Evolutionary conservation across 2,797 vertebrate genomes (phyloP).

Genomic region (Lacerta agilis): DNA sequence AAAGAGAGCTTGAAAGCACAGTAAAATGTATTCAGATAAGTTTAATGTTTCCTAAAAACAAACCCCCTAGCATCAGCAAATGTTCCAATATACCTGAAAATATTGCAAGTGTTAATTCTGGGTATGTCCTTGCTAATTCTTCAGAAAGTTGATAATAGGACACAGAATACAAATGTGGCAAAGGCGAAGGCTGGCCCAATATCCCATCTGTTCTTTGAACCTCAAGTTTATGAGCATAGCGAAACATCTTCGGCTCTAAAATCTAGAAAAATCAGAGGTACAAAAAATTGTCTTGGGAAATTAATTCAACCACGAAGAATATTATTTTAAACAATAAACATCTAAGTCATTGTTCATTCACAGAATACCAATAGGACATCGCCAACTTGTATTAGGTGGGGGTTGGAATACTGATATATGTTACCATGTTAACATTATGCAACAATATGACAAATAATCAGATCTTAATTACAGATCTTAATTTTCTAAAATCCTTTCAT

Average conservation of each 20-base stretch:
- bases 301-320: not conserved
- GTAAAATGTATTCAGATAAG: not conserved
- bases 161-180: constrained; percentile 95
- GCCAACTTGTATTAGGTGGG: too few species aligned
- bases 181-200: constrained; percentile 90
- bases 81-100: constrained; percentile 89
- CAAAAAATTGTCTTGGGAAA: constrained; percentile 8
- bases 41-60: not conserved
- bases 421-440: not conserved
- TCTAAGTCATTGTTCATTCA: not conserved
- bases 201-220: constrained; percentile 92
- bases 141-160: constrained; percentile 98
- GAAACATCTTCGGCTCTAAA: constrained; percentile 98
- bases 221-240: constrained; percentile 98
- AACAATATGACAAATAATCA: not conserved
- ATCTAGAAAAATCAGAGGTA: constrained; percentile 81
- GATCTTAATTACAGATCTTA: not conserved
- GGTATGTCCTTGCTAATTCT: constrained; percentile 95
- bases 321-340: not conserved
- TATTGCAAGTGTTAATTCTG: constrained; percentile 95
- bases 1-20: not conserved
- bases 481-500: constrained; percentile 23
- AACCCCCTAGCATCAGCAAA: not conserved
- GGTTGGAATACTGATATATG: not conserved
- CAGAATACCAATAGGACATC: not conserved